A percentile compares a stretch with the other conserved stretches of the same genome.
Evolutionary conservation across 2,888 invertebrate genomes (phyloP).

Genomic region (Pristionchus japonicus): DNA sequence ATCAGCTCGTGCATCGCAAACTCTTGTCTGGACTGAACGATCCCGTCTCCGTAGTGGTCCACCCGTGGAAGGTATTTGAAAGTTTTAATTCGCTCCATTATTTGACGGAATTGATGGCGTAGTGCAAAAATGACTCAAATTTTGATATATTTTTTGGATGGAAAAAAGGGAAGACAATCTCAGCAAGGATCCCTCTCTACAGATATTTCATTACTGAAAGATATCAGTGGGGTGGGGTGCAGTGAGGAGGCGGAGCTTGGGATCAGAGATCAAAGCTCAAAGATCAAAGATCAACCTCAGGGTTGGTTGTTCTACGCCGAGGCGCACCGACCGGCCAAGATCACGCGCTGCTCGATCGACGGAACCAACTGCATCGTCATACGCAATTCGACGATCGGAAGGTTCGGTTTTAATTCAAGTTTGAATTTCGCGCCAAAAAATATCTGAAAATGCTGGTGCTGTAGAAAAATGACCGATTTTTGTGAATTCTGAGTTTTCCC

Average conservation of each 20-base stretch:
- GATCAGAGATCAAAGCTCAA: neutral
- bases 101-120: neutral
- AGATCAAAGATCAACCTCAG: conserved; percentile 10
- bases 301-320: conserved; percentile 92
- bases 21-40: conserved; percentile 77
- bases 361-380: conserved; percentile 84
- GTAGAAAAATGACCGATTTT: neutral
- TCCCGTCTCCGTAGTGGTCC: conserved; percentile 94
- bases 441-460: too few species aligned
- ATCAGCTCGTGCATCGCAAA: conserved; percentile 72
- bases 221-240: too few species aligned
- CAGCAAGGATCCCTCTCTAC: neutral
- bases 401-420: too few species aligned
- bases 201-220: too few species aligned
- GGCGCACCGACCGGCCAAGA: conserved; percentile 92
- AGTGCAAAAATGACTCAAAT: neutral
- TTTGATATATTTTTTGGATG: neutral
- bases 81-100: neutral
- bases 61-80: conserved; percentile 85
- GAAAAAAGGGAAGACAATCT: neutral
- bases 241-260: too few species aligned
- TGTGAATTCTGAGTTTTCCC: neutral
- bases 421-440: too few species aligned
- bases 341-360: conserved; percentile 91
- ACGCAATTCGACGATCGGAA: conserved; percentile 72